Percentiles rank a stretch among this genome's conserved stretches.
Conservation (phyloP, 2,113 vertebrate genomes). For the Myotis davidii region DNA sequence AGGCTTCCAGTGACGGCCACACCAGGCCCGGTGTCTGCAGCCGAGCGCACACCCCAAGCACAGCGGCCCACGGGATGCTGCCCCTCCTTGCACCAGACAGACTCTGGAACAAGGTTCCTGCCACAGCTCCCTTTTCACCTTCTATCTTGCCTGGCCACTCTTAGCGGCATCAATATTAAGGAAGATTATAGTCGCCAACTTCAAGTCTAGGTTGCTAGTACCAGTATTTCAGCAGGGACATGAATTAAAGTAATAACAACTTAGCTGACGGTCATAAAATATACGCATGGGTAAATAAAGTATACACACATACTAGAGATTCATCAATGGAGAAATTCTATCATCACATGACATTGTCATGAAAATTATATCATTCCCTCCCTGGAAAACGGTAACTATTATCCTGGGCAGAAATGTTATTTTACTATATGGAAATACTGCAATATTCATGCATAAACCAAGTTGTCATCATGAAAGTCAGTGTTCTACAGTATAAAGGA, state of each 20-base stretch:
- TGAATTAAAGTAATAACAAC: constrained; percentile 69
- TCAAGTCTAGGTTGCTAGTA: constrained; percentile 66
- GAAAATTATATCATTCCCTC: constrained; percentile 89
- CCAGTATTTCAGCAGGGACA: constrained; percentile 73
- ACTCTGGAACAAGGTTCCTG: neutral
- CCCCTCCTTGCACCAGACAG: neutral
- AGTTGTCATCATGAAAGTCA: constrained; percentile 83
- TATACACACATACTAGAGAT: constrained; percentile 88
- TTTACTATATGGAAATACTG: constrained; percentile 88
- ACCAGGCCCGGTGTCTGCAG: neutral
- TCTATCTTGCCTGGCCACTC: neutral
- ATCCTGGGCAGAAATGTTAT: constrained; percentile 87
- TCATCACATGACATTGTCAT: constrained; percentile 91
- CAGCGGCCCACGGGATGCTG: neutral
- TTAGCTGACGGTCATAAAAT: constrained; percentile 75
- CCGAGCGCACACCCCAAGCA: neutral
- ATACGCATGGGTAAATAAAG: constrained; percentile 85
- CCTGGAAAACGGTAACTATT: constrained; percentile 80
- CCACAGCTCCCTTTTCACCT: neutral
- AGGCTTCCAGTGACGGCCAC: neutral
- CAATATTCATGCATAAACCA: constrained; percentile 86
- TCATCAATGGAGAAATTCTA: constrained; percentile 90
- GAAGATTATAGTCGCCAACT: constrained; percentile 20
- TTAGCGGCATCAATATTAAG: neutral
- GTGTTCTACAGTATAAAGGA: constrained; percentile 85